A percentile compares a stretch with the other conserved stretches of the same genome.
Evolutionary conservation across 1,140 invertebrate species (phyloP).

Genomic region (Cydia amplana): DNA sequence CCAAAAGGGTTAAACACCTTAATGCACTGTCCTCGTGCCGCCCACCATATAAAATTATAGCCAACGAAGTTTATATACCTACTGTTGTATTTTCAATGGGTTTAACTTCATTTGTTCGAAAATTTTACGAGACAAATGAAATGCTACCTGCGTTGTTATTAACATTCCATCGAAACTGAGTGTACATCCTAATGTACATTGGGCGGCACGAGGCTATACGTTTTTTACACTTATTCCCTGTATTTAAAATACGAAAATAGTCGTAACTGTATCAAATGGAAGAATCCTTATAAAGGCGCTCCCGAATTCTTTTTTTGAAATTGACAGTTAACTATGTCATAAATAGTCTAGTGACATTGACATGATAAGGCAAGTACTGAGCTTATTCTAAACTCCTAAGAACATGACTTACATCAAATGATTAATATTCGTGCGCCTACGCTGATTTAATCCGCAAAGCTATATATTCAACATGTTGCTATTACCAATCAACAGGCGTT

Average conservation of each 20-base stretch:
- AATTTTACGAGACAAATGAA: too few species aligned
- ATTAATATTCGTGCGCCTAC: background rate
- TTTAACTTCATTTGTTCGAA: too few species aligned
- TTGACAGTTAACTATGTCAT: background rate
- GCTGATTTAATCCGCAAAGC: background rate
- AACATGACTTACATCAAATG: background rate
- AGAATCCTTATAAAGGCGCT: background rate
- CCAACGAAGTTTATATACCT: too few species aligned
- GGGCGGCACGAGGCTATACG: too few species aligned
- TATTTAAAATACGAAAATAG: background rate
- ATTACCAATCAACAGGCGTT: background rate
- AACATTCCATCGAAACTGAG: too few species aligned
- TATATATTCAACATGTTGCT: background rate
- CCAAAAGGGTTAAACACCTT: background rate
- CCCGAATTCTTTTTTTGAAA: background rate
- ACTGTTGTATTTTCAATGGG: too few species aligned
- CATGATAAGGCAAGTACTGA: constrained; percentile 1
- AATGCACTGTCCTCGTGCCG: too few species aligned
- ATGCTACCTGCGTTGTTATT: too few species aligned
- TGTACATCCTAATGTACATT: too few species aligned
- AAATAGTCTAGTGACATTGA: constrained; percentile 1
- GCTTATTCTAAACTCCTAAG: background rate
- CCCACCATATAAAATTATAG: too few species aligned
- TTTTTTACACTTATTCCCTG: background rate
- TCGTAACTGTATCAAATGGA: background rate